Evolutionary conservation across 2,797 vertebrate genomes (phyloP).

Genomic region (Tympanoctomys barrerae): DNA sequence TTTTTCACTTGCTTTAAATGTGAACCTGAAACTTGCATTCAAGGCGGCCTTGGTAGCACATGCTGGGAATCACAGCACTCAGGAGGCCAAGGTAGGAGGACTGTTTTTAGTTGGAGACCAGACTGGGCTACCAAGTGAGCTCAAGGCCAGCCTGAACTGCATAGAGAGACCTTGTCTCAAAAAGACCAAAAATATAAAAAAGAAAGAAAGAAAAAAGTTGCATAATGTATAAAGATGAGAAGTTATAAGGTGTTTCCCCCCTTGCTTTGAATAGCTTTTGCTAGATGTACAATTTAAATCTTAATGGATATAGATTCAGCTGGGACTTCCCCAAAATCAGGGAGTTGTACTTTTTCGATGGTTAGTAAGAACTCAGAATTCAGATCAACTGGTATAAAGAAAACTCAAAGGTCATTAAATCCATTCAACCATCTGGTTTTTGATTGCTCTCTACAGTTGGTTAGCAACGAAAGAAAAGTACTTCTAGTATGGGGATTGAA

Average conservation of each 20-base stretch:
- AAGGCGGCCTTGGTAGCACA: too few species aligned
- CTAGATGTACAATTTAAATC: constrained; percentile 27
- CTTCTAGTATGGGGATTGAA: constrained; percentile 16
- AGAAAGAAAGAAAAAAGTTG: too few species aligned
- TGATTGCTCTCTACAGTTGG: constrained; percentile 42
- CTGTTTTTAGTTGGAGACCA: too few species aligned
- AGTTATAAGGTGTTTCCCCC: background rate
- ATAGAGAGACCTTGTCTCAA: too few species aligned
- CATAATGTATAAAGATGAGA: background rate
- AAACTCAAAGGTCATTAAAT: constrained; percentile 63
- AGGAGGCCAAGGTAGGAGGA: too few species aligned
- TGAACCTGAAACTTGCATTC: constrained; percentile 27
- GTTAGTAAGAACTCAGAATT: constrained; percentile 41
- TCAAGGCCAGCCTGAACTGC: too few species aligned
- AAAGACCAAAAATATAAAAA: too few species aligned
- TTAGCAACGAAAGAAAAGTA: constrained; percentile 33
- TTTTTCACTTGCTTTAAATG: constrained; percentile 45
- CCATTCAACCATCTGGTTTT: constrained; percentile 37
- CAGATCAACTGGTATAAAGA: constrained; percentile 43
- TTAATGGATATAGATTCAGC: background rate
- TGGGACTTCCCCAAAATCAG: background rate
- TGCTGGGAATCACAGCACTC: too few species aligned
- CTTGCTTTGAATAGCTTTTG: background rate
- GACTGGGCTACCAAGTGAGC: too few species aligned
- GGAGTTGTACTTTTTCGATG: background rate